Conservation (phyloP, 2,113 vertebrate species). For the Pelmatolapia mariae region DNA sequence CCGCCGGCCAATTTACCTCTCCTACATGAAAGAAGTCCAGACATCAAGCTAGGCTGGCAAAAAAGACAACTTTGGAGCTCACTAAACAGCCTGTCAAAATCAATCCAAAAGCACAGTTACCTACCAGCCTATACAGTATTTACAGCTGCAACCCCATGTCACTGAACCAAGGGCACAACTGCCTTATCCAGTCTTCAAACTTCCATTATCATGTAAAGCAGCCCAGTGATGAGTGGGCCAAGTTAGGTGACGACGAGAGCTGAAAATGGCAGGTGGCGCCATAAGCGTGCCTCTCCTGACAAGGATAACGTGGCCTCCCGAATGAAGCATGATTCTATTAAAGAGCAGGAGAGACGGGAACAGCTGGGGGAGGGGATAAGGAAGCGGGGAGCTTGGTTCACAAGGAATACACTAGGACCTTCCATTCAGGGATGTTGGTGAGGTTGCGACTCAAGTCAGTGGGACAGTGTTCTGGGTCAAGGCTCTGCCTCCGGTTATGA, state of each 20-base stretch:
- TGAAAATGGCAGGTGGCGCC: conserved; percentile 30
- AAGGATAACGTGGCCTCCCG: conserved; percentile 64
- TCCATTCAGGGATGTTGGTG: conserved; percentile 27
- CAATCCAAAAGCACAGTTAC: background rate
- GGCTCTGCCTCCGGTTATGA: conserved; percentile 61
- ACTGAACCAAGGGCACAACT: conserved; percentile 31
- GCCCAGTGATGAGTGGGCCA: conserved; percentile 47
- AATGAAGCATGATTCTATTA: conserved; percentile 67
- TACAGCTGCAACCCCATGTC: conserved; percentile 15
- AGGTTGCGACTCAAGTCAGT: conserved; percentile 48
- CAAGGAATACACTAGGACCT: background rate
- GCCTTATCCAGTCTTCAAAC: conserved; percentile 33
- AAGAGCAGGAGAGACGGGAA: conserved; percentile 5
- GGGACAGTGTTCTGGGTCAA: conserved; percentile 67
- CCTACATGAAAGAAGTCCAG: background rate
- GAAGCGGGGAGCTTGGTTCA: background rate
- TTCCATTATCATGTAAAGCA: conserved; percentile 60
- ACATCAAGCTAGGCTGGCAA: background rate
- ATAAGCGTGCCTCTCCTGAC: conserved; percentile 42
- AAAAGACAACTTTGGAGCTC: background rate
- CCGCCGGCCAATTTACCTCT: conserved; percentile 12
- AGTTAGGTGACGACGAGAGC: background rate
- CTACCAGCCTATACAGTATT: background rate
- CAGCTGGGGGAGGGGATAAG: background rate
- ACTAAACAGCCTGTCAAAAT: background rate